These are phyloP conservation scores for Scelioninae gen. 1 DNA, from an alignment of 2,888 invertebrate species.

Conservation along the genomic window DNA sequence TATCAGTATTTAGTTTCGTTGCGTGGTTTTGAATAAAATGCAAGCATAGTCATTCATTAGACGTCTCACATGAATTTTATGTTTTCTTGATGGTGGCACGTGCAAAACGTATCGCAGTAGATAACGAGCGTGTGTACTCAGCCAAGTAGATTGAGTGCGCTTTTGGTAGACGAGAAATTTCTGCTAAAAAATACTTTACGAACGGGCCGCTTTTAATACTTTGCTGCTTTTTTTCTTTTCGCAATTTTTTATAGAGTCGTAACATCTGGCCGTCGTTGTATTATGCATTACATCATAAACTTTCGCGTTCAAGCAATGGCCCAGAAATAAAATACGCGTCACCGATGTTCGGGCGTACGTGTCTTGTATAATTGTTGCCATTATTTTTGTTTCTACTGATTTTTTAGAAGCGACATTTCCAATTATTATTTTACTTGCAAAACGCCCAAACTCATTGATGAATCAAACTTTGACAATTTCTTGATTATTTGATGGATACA, in stretches of 20 bases:
- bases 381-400: constrained; percentile 9
- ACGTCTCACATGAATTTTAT: constrained; percentile 31
- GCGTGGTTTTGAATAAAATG: constrained; percentile 35
- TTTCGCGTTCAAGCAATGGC: constrained; percentile 30
- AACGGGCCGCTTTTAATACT: constrained; percentile 40
- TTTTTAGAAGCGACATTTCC: no score
- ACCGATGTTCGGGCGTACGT: background rate
- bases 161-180: constrained; percentile 58
- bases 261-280: constrained; percentile 57
- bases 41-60: constrained; percentile 36
- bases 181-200: constrained; percentile 47
- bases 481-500: no score
- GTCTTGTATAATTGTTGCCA: constrained; percentile 23
- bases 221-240: constrained; percentile 35
- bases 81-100: constrained; percentile 61
- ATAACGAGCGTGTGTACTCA: constrained; percentile 65
- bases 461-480: no score
- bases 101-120: constrained; percentile 56
- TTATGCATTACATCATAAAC: constrained; percentile 41
- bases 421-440: no score
- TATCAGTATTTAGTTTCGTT: constrained; percentile 14
- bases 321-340: background rate
- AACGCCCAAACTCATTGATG: no score
- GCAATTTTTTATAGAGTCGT: constrained; percentile 30
- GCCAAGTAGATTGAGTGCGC: constrained; percentile 64